Evolutionary conservation across 2,797 vertebrate genomes (phyloP).

Genomic region (Fringilla coelebs): DNA sequence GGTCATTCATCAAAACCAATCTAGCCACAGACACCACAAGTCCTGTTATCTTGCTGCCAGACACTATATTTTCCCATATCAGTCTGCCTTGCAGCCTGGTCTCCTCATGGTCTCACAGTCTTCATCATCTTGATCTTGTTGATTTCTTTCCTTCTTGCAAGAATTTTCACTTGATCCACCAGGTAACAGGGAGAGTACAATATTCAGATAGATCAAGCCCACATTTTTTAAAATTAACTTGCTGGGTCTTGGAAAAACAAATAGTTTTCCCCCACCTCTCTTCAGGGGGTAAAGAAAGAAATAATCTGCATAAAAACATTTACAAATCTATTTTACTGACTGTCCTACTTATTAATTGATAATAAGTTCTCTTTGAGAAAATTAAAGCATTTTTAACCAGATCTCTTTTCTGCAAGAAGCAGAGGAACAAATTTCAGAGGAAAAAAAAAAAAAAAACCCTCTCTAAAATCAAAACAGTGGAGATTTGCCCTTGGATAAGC

Average conservation of each 20-base stretch:
- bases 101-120: not conserved
- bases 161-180: not conserved
- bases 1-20: conserved; percentile 69
- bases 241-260: not conserved
- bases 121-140: conserved; percentile 1
- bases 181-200: not conserved
- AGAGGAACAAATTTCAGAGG: not conserved
- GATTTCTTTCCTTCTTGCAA: conserved; percentile 22
- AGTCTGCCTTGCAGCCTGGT: conserved; percentile 38
- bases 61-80: conserved; percentile 64
- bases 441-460: rapidly evolving
- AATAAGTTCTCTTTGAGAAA: not conserved
- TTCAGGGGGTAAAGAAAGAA: not conserved
- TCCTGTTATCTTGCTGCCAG: conserved; percentile 58
- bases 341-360: not conserved
- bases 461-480: not conserved
- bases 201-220: not conserved
- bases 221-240: not conserved
- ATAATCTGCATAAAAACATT: not conserved
- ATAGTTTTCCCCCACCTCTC: not conserved
- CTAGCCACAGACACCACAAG: conserved; percentile 47
- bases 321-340: not conserved
- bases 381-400: not conserved
- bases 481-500: not conserved
- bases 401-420: not conserved